phyloP scores from a whole-genome alignment of 2,797 vertebrate species.

The Sandelia bainsii region DNA sequence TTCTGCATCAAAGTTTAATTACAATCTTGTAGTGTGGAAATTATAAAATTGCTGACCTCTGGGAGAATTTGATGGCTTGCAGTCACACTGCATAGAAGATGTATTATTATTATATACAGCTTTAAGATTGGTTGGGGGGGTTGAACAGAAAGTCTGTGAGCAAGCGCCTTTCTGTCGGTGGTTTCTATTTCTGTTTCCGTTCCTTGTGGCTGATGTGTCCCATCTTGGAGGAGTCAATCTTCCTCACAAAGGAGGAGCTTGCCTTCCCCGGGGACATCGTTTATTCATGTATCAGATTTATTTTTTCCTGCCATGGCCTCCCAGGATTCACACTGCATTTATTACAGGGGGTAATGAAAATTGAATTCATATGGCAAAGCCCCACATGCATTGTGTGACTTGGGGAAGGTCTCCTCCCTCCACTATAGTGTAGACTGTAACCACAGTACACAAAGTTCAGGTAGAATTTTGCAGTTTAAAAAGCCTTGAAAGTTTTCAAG shows the following conservation, averaged over 20 bases:
- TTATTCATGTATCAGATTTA: constrained; percentile 88
- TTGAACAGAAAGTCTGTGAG: constrained; percentile 70
- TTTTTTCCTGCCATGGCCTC: constrained; percentile 84
- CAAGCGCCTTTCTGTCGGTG: constrained; percentile 64
- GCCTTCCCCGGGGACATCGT: constrained; percentile 80
- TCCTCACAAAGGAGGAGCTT: constrained; percentile 83
- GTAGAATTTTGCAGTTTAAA: constrained; percentile 27
- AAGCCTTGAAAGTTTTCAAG: constrained; percentile 54
- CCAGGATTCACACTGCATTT: constrained; percentile 84
- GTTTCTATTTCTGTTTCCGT: constrained; percentile 81
- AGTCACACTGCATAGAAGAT: constrained; percentile 78
- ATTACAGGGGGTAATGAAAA: constrained; percentile 85
- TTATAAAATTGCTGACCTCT: constrained; percentile 79
- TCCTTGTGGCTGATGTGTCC: constrained; percentile 82
- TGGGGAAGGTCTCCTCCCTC: constrained; percentile 68
- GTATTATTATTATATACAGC: constrained; percentile 76
- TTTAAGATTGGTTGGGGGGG: constrained; percentile 69
- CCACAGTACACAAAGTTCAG: constrained; percentile 33
- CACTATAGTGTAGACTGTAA: constrained; percentile 27
- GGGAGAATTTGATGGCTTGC: constrained; percentile 72
- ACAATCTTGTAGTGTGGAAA: constrained; percentile 67
- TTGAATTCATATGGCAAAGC: constrained; percentile 79
- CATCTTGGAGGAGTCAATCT: constrained; percentile 86
- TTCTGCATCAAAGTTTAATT: constrained; percentile 75
- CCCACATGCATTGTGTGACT: constrained; percentile 73